A percentile compares a stretch with the other conserved stretches of the same genome.
Evolutionary conservation across 2,888 invertebrate species (phyloP).

Genomic region (Drosophila hamatofila): DNA sequence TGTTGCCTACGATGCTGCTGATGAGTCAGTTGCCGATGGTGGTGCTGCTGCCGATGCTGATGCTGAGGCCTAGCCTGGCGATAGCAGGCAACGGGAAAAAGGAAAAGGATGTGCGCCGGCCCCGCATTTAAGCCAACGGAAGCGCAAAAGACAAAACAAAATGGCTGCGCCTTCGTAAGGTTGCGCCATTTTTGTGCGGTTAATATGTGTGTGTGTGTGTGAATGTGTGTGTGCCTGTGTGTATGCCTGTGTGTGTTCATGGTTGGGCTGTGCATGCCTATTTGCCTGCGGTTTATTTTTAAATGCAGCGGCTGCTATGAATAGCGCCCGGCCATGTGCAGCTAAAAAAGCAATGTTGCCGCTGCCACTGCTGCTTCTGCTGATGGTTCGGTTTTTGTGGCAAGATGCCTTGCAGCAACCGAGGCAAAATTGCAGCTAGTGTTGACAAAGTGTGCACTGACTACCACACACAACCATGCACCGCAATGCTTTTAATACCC

Average conservation of each 20-base stretch:
- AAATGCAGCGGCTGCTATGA: conserved; percentile 72
- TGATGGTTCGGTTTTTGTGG: conserved; percentile 49
- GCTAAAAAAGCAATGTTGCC: conserved; percentile 38
- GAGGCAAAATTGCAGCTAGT: conserved; percentile 52
- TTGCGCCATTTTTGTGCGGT: conserved; percentile 67
- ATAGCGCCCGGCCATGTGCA: conserved; percentile 60
- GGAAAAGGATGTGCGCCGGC: conserved; percentile 63
- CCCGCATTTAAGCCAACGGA: conserved; percentile 75
- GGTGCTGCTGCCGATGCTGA: conserved; percentile 26
- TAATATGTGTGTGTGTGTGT: conserved; percentile 6
- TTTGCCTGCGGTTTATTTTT: conserved; percentile 77
- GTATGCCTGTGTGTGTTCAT: conserved; percentile 8
- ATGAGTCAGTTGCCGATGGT: conserved; percentile 13
- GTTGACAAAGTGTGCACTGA: conserved; percentile 68
- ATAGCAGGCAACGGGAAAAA: conserved; percentile 31
- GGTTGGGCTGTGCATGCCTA: conserved; percentile 46
- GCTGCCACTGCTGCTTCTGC: conserved; percentile 2
- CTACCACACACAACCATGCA: neutral
- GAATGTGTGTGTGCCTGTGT: conserved; percentile 11
- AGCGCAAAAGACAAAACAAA: conserved; percentile 75
- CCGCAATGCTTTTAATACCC: conserved; percentile 52
- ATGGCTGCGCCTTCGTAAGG: conserved; percentile 73
- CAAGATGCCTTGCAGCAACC: conserved; percentile 37
- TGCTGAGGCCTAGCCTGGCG: conserved; percentile 17
- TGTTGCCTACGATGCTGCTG: conserved; percentile 15